Evolutionary conservation across 1,140 invertebrate genomes (phyloP).

Genomic region (Luehdorfia chinensis): DNA sequence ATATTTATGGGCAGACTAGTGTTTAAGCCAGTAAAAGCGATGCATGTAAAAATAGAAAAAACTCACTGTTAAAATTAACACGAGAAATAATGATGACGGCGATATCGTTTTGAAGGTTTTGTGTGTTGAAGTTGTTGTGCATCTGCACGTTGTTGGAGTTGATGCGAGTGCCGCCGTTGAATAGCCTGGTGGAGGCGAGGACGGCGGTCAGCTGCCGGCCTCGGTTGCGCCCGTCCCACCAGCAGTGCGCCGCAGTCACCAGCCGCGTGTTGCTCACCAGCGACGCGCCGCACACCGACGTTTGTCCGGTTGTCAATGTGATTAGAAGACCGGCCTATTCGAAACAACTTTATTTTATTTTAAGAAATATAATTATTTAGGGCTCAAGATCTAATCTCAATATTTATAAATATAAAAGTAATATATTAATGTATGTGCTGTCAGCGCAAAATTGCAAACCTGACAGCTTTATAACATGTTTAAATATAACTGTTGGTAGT

Average conservation of each 20-base stretch:
- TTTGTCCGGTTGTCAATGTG: slow-evolving; percentile 2
- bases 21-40: not conserved
- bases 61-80: slow-evolving; percentile 15
- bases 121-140: slow-evolving; percentile 12
- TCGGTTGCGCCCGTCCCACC: slow-evolving; percentile 9
- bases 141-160: slow-evolving; percentile 10
- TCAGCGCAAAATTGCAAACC: too few relatives aligned
- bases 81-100: slow-evolving; percentile 15
- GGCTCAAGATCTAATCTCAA: too few relatives aligned
- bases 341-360: not conserved
- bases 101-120: slow-evolving; percentile 18
- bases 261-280: slow-evolving; percentile 17
- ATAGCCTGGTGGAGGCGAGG: slow-evolving; percentile 16
- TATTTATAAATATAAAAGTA: too few relatives aligned
- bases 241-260: slow-evolving; percentile 19
- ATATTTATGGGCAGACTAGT: not conserved
- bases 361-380: too few relatives aligned
- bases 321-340: slow-evolving; percentile 19
- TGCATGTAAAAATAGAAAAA: not conserved
- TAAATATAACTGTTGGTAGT: too few relatives aligned
- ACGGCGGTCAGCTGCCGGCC: slow-evolving; percentile 18
- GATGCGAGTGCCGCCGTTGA: slow-evolving; percentile 16
- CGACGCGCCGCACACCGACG: slow-evolving; percentile 22
- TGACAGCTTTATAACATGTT: too few relatives aligned
- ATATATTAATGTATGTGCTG: too few relatives aligned